These are phyloP conservation scores for Drosophila longiperda DNA, from an alignment of 2,888 invertebrate species.

Conservation along the genomic window DNA sequence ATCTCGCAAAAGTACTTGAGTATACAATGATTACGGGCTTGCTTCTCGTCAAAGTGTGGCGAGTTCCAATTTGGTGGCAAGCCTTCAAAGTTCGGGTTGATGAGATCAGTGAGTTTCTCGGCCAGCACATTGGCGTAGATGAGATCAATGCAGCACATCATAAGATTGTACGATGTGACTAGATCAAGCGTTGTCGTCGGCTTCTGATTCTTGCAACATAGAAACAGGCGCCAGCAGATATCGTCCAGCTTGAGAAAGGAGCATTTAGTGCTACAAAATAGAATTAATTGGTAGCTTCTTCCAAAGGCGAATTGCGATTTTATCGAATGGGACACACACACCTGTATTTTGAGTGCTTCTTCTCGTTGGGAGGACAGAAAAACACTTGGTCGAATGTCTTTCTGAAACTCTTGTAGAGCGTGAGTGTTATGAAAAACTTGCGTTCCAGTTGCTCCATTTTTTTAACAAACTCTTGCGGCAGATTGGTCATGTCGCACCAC, in stretches of 20 bases:
- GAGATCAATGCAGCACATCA: constrained; percentile 96
- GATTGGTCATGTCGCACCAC: constrained; percentile 97
- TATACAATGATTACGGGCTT: constrained; percentile 90
- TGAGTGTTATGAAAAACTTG: constrained; percentile 96
- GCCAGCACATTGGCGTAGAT: constrained; percentile 94
- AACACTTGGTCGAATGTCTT: constrained; percentile 95
- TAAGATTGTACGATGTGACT: constrained; percentile 96
- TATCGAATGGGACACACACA: background rate
- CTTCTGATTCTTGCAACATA: constrained; percentile 94
- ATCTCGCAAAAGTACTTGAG: constrained; percentile 92
- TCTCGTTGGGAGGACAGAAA: constrained; percentile 86
- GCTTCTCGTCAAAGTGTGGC: constrained; percentile 85
- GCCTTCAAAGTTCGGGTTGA: constrained; percentile 93
- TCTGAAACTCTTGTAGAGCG: constrained; percentile 96
- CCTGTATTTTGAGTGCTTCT: constrained; percentile 83
- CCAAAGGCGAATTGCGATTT: background rate
- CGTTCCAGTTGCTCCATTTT: constrained; percentile 94
- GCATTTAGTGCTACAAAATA: constrained; percentile 85
- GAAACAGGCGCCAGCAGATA: constrained; percentile 97
- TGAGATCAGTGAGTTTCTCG: constrained; percentile 91
- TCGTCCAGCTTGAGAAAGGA: constrained; percentile 94
- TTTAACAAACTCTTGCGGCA: constrained; percentile 92
- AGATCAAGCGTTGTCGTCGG: constrained; percentile 95
- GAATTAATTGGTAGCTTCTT: background rate
- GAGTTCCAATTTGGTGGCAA: constrained; percentile 89